Percentiles rank a stretch among this genome's conserved stretches.
Conservation (phyloP, 2,113 vertebrate species). For the Cebus imitator region DNA sequence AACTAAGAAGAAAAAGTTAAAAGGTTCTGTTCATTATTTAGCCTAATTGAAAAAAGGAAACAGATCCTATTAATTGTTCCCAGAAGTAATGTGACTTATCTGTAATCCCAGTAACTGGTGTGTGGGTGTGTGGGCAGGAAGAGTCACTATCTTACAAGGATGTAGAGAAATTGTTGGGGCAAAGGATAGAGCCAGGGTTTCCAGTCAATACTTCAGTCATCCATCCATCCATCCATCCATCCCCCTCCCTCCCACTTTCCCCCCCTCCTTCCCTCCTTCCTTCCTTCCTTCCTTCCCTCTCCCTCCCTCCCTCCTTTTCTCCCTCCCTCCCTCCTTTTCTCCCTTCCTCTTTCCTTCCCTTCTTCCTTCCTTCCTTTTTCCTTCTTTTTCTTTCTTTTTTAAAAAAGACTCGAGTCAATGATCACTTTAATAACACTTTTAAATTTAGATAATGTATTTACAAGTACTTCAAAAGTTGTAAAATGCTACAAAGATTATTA, state of each 20-base stretch:
- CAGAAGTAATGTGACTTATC: slow-evolving; percentile 36
- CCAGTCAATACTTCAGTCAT: background rate
- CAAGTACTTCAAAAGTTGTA: background rate
- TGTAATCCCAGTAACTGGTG: slow-evolving; percentile 37
- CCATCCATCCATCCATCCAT: too few species aligned
- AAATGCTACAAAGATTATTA: background rate
- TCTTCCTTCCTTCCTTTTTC: too few species aligned
- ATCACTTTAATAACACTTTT: background rate
- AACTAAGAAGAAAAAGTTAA: slow-evolving; percentile 56
- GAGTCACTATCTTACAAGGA: background rate
- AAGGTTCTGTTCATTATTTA: slow-evolving; percentile 58
- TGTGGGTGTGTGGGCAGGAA: background rate
- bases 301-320: too few species aligned
- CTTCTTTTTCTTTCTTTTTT: background rate
- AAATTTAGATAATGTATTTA: background rate
- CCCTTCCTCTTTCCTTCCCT: too few species aligned
- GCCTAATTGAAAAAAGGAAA: slow-evolving; percentile 53
- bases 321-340: too few species aligned
- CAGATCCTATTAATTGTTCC: slow-evolving; percentile 46
- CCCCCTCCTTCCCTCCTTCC: too few species aligned
- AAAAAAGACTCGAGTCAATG: background rate
- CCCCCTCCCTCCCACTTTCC: too few species aligned
- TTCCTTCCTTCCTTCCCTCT: too few species aligned
- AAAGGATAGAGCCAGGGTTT: too few species aligned
- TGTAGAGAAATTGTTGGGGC: background rate